These are phyloP conservation scores for Silurus asotus DNA, from an alignment of 2,113 vertebrate genomes.

Conservation along the genomic window DNA sequence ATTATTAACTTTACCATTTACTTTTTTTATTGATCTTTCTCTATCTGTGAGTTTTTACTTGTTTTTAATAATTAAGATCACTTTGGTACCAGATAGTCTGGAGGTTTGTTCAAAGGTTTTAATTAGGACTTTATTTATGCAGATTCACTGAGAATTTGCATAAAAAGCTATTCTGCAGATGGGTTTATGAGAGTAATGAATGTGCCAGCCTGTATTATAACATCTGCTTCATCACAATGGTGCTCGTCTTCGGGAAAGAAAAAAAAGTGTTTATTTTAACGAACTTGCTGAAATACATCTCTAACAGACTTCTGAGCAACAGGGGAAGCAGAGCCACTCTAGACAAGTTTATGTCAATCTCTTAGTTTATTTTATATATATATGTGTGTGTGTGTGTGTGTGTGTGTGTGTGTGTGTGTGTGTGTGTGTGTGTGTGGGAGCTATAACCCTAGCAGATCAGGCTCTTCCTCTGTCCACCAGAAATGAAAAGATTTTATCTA, in stretches of 20 bases:
- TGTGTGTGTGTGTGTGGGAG: too few species aligned
- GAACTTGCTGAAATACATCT: constrained; percentile 65
- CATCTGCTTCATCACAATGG: constrained; percentile 80
- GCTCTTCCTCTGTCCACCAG: too few species aligned
- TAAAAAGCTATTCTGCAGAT: constrained; percentile 81
- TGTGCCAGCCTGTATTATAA: constrained; percentile 76
- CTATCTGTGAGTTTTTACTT: constrained; percentile 66
- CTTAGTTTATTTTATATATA: background rate
- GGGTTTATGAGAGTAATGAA: constrained; percentile 81
- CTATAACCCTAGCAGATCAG: too few species aligned
- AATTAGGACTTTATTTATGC: constrained; percentile 83
- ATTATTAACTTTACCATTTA: background rate
- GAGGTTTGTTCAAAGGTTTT: constrained; percentile 76
- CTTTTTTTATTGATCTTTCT: constrained; percentile 49
- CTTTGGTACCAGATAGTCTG: constrained; percentile 72
- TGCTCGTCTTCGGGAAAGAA: constrained; percentile 60
- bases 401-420: background rate
- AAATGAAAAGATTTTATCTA: too few species aligned
- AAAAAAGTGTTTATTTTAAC: constrained; percentile 46
- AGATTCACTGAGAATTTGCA: constrained; percentile 77
- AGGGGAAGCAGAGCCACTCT: constrained; percentile 1
- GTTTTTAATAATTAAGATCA: constrained; percentile 71
- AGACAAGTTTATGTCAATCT: background rate
- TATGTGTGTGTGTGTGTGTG: background rate
- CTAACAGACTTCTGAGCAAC: constrained; percentile 21